phyloP scores from a whole-genome alignment of 2,797 vertebrate species.

The Pangasius mekongensis region DNA sequence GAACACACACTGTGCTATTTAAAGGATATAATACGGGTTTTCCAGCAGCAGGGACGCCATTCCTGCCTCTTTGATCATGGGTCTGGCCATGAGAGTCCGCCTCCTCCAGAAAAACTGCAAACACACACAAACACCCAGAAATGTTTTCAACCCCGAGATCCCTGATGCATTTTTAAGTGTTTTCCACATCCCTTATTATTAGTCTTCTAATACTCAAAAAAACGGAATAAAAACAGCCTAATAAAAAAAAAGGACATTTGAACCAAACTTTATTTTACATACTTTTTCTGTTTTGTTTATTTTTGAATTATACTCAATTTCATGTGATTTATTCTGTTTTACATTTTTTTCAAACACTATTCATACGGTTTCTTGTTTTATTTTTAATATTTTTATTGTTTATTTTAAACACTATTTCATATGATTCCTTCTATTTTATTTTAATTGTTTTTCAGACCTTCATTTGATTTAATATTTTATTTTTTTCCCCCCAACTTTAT shows the following conservation, averaged over 20 bases:
- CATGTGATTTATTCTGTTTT: neutral
- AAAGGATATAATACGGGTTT: slow-evolving; percentile 99
- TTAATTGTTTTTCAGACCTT: neutral
- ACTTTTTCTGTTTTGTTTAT: neutral
- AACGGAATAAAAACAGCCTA: neutral
- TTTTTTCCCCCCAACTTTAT: neutral
- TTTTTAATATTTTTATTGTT: neutral
- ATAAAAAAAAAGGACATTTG: neutral
- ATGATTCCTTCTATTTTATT: neutral
- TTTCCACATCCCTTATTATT: neutral
- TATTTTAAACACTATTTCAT: no score
- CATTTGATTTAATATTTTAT: neutral
- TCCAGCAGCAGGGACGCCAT: slow-evolving; percentile 95
- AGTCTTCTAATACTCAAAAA: neutral
- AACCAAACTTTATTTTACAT: neutral
- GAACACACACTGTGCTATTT: neutral
- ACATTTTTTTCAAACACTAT: neutral
- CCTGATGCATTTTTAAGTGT: neutral
- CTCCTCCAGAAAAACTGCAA: slow-evolving; percentile 92
- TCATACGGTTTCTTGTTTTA: neutral
- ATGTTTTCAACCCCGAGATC: neutral
- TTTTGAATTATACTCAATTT: neutral
- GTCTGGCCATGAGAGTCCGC: slow-evolving; percentile 91
- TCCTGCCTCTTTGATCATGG: slow-evolving; percentile 96
- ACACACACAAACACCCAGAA: slow-evolving; percentile 16